These are phyloP conservation scores for Dichetophora obliterata DNA, from an alignment of 2,888 invertebrate genomes.

Conservation along the genomic window DNA sequence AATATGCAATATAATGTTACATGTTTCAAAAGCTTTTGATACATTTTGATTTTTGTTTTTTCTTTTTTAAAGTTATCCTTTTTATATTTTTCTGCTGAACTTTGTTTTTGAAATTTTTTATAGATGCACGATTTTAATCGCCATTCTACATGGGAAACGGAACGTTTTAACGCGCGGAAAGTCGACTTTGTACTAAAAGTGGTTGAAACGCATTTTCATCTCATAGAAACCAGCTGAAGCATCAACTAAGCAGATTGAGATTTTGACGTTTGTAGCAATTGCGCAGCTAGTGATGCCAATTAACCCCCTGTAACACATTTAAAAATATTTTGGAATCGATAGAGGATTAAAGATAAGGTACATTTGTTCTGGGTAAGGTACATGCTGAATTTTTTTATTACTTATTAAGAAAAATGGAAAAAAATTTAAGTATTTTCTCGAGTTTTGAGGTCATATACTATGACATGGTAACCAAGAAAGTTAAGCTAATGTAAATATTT, in stretches of 20 bases:
- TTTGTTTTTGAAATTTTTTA: not conserved
- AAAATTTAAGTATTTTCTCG: too few species aligned
- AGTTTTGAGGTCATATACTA: too few species aligned
- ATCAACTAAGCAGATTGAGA: not conserved
- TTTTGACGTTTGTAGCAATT: conserved; percentile 34
- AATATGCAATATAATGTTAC: not conserved
- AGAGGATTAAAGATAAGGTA: too few species aligned
- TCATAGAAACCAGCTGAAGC: not conserved
- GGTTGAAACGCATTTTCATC: conserved; percentile 20
- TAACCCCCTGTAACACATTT: too few species aligned
- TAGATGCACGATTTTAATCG: not conserved
- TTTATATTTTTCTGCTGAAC: not conserved
- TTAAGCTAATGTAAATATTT: too few species aligned
- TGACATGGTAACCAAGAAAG: too few species aligned
- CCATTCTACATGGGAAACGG: not conserved
- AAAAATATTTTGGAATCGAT: too few species aligned
- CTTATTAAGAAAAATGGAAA: too few species aligned
- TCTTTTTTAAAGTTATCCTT: not conserved
- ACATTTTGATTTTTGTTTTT: conserved; percentile 12
- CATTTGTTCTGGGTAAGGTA: too few species aligned
- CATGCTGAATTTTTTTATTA: too few species aligned
- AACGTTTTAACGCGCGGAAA: conserved; percentile 32
- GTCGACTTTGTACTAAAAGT: conserved; percentile 38
- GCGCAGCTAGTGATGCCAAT: conserved; percentile 43
- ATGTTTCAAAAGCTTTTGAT: not conserved